Conservation (phyloP, 2,797 vertebrate species). For the Characodon lateralis region DNA sequence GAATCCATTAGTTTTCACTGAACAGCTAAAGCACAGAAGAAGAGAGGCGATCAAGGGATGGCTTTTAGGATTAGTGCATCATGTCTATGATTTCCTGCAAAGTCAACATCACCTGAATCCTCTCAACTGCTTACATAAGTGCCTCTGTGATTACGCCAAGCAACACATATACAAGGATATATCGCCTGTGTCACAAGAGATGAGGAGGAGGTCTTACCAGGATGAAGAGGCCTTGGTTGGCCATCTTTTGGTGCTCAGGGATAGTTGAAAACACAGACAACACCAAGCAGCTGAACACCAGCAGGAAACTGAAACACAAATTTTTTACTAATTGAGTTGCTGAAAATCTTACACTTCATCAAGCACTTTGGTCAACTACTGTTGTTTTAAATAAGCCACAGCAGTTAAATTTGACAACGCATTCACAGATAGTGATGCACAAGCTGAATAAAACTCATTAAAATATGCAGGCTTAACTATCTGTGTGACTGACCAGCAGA, state of each 20-base stretch:
- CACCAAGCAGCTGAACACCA: slow-evolving; percentile 98
- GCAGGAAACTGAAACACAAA: slow-evolving; percentile 88
- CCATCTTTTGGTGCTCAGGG: slow-evolving; percentile 89
- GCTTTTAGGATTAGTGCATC: slow-evolving; percentile 79
- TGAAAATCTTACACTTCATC: not conserved
- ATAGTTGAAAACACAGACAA: slow-evolving; percentile 99
- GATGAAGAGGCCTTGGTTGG: slow-evolving; percentile 96
- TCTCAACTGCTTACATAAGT: slow-evolving; percentile 72
- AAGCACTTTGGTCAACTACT: not conserved
- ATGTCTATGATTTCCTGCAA: slow-evolving; percentile 73
- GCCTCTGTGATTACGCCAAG: slow-evolving; percentile 45
- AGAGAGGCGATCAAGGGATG: slow-evolving; percentile 65
- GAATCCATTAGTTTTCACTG: slow-evolving; percentile 69
- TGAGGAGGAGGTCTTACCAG: slow-evolving; percentile 83
- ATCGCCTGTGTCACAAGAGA: slow-evolving; percentile 7
- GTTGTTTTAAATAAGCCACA: no score
- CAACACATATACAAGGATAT: slow-evolving; percentile 43
- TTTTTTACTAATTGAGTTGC: not conserved
- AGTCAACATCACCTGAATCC: slow-evolving; percentile 81
- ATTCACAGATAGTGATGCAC: slow-evolving; percentile 7
- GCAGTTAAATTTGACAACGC: no score
- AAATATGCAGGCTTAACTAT: slow-evolving; percentile 34
- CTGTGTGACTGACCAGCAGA: slow-evolving; percentile 38
- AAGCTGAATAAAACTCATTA: slow-evolving; percentile 27
- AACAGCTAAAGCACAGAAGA: slow-evolving; percentile 57